phyloP scores from a whole-genome alignment of 2,113 vertebrate genomes.

The Peromyscus maniculatus region DNA sequence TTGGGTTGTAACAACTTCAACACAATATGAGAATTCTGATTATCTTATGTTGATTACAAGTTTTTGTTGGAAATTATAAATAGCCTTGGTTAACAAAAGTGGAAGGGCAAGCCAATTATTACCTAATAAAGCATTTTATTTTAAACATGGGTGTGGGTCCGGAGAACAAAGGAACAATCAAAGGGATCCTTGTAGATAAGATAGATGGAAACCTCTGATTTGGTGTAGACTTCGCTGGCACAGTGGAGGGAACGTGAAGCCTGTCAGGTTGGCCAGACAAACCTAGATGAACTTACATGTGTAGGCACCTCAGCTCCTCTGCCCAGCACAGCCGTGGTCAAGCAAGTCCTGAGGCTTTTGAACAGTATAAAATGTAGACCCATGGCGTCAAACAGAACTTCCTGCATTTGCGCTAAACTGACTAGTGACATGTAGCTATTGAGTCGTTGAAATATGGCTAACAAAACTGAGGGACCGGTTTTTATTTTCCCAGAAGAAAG shows the following conservation, averaged over 20 bases:
- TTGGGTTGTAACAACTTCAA: conserved; percentile 42
- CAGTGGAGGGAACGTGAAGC: not conserved
- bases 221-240: not conserved
- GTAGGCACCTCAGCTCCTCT: not conserved
- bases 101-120: conserved; percentile 69
- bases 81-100: conserved; percentile 75
- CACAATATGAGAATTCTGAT: conserved; percentile 54
- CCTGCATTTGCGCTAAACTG: not conserved
- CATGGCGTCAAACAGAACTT: not conserved
- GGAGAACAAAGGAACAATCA: conserved; percentile 75
- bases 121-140: conserved; percentile 73
- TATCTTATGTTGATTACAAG: conserved; percentile 61
- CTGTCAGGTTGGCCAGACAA: not conserved
- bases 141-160: conserved; percentile 74
- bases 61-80: conserved; percentile 74
- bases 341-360: not conserved
- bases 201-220: conserved; percentile 39
- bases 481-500: not conserved
- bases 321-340: not conserved
- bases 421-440: not conserved
- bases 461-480: not conserved
- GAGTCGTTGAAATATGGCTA: not conserved
- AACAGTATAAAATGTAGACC: not conserved
- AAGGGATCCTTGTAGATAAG: conserved; percentile 62
- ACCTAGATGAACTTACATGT: not conserved